A percentile compares a stretch with the other conserved stretches of the same genome.
Conservation (phyloP, 2,113 vertebrate species). For the Aspiorhynchus laticeps region DNA sequence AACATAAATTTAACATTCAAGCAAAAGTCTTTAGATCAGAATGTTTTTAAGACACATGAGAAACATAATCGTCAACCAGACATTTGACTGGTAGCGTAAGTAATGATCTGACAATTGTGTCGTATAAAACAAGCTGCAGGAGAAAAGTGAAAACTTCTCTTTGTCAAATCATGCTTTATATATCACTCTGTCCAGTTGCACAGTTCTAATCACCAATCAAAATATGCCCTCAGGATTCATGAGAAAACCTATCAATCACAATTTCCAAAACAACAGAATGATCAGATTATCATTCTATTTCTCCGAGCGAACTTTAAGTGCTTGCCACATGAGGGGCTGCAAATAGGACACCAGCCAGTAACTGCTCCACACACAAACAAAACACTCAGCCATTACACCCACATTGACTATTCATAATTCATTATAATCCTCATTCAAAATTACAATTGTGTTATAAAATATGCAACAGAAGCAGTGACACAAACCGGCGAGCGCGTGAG, state of each 20-base stretch:
- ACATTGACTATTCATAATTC: constrained; percentile 60
- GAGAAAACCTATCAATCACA: constrained; percentile 19
- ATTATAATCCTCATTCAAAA: constrained; percentile 58
- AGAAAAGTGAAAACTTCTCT: background rate
- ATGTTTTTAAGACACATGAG: background rate
- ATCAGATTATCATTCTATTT: constrained; percentile 32
- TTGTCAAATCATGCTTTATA: background rate
- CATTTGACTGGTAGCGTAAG: background rate
- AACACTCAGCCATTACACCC: constrained; percentile 47
- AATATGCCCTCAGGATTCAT: background rate
- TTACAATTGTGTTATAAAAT: constrained; percentile 61
- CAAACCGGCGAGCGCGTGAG: background rate
- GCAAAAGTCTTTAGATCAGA: background rate
- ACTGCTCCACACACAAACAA: constrained; percentile 16
- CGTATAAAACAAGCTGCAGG: background rate
- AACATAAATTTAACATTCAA: too few species aligned
- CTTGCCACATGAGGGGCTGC: background rate
- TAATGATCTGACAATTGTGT: background rate
- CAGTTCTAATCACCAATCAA: background rate
- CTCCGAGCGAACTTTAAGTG: background rate
- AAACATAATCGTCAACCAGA: background rate
- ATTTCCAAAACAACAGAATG: constrained; percentile 11
- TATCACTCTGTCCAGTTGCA: background rate
- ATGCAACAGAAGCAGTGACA: constrained; percentile 50
- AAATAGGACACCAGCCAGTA: constrained; percentile 38